Base-by-base conservation (phyloP, 2,888 invertebrate genomes). In the Mantis religiosa region DNA sequence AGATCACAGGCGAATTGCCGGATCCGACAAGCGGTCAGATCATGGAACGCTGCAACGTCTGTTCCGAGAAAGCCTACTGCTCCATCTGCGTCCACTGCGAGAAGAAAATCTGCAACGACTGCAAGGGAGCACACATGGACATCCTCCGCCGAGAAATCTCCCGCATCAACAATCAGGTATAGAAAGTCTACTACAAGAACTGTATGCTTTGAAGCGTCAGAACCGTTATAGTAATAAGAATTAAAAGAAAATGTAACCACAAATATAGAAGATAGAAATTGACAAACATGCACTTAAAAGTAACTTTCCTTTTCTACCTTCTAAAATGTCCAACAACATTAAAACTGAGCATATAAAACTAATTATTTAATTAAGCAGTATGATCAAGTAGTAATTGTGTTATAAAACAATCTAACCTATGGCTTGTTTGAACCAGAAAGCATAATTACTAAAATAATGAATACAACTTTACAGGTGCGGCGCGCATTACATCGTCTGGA, bases 61-160 rank as follows among this genome's bases (percentile, higher is more conserved):
- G 98, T 94, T 98, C 98, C 89, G 97, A 98, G 93, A 97, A 99
- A 93, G 96, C 98, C 89, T 97, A 98, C 92, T 96, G 98, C 92
- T 96, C 96, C 89, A 94, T 96, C 87, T 99, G 99, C 93, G 96
- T 97, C 41, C 99, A 99, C 93, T 99, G 99, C 94, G 98, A 99
- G 92, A 98, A 99, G 93, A 98, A 98, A 94, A 97, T 99, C 90
- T 99, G 99, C 93, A 96, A 97, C 91, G 98, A 98, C 92, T 99
- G 99, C 94, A 98, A 98, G 93, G 96, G 97, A 89, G 98, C 98
- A 25, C 99, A 99, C 93, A 97, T 98, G 96, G 99, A 99, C 93
- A 98, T 99, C 91, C 94, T 99, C 90, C 96, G 98, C 91, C 95
- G 98, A 89, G 98, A 99, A 94, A 97, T 99, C 84, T 95, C 96